A percentile compares a stretch with the other conserved stretches of the same genome.
Conservation (phyloP, 2,888 invertebrate genomes). For the Odontocerum albicorne region DNA sequence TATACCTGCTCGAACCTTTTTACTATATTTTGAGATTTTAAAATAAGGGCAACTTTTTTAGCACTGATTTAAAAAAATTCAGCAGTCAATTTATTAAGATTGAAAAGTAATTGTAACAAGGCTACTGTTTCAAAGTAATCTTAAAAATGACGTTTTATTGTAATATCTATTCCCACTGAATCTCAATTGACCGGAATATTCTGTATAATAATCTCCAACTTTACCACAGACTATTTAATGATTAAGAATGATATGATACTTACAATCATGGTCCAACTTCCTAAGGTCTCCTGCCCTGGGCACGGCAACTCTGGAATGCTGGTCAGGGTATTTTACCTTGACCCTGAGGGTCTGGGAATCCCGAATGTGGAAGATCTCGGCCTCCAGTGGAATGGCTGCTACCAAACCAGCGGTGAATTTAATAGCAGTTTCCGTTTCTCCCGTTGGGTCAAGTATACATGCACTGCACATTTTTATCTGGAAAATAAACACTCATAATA, state of each 20-base stretch:
- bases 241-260: background rate
- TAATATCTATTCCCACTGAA: no score
- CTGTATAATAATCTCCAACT: no score
- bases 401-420: constrained; percentile 94
- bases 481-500: background rate
- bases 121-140: no score
- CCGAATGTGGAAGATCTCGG: constrained; percentile 79
- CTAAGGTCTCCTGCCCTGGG: constrained; percentile 79
- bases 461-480: constrained; percentile 80
- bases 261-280: constrained; percentile 58
- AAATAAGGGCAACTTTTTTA: no score
- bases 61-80: no score
- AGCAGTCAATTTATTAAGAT: no score
- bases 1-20: no score
- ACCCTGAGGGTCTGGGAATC: constrained; percentile 75
- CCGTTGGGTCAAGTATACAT: constrained; percentile 80
- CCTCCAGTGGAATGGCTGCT: constrained; percentile 83
- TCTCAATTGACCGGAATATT: no score
- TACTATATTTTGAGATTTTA: no score
- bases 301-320: constrained; percentile 79
- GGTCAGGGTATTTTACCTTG: constrained; percentile 90
- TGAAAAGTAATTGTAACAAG: no score
- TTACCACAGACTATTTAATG: no score
- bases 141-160: no score
- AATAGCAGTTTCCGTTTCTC: constrained; percentile 73